Evolutionary conservation across 2,797 vertebrate genomes (phyloP).

Genomic region (Myotis vivesi): DNA sequence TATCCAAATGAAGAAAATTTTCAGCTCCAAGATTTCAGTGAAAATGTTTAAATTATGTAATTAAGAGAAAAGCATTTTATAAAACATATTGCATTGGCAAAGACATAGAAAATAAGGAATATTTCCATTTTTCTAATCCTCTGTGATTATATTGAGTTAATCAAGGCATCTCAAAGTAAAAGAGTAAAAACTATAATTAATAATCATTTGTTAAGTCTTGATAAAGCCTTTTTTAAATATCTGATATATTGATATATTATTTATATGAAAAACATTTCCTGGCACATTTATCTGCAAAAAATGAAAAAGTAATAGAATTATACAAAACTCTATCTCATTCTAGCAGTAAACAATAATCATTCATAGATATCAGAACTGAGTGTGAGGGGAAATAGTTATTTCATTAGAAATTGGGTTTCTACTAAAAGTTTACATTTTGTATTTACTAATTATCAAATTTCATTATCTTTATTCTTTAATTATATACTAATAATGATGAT

Average conservation of each 20-base stretch:
- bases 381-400: neutral
- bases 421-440: constrained; percentile 30
- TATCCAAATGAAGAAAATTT: neutral
- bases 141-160: neutral
- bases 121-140: neutral
- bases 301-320: constrained; percentile 30
- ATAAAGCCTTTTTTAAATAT: neutral
- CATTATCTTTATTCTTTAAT: neutral
- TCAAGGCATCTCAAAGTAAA: neutral
- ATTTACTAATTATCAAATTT: neutral
- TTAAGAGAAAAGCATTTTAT: constrained; percentile 18
- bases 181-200: neutral
- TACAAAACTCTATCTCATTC: neutral
- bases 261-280: neutral
- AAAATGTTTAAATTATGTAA: constrained; percentile 41
- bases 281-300: neutral
- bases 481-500: neutral
- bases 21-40: neutral
- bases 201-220: constrained; percentile 11
- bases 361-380: neutral
- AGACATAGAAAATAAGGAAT: neutral
- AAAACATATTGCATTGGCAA: neutral
- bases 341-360: neutral
- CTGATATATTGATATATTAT: neutral
- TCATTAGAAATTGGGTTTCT: constrained; percentile 5